Conservation (phyloP, 2,797 vertebrate genomes). For the Champsocephalus gunnari region DNA sequence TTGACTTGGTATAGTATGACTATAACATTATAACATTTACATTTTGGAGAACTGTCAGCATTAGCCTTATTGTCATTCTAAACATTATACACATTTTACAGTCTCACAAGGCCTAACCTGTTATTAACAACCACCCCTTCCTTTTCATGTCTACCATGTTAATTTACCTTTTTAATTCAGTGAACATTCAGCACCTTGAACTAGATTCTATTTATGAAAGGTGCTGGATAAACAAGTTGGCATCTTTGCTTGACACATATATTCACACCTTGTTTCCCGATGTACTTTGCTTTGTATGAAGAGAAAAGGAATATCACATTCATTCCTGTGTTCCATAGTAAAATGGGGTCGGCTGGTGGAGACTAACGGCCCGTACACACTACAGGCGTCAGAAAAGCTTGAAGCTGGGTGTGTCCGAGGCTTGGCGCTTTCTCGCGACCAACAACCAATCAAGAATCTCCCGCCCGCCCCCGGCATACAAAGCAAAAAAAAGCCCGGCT, state of each 20-base stretch:
- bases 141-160: neutral
- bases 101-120: neutral
- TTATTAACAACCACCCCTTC: neutral
- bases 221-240: neutral
- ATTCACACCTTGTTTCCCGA: neutral
- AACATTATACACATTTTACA: too few relatives aligned
- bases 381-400: too few relatives aligned
- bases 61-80: too few relatives aligned
- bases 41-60: too few relatives aligned
- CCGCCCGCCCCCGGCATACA: too few relatives aligned
- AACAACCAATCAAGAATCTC: too few relatives aligned
- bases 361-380: too few relatives aligned
- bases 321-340: neutral
- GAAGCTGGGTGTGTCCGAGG: too few relatives aligned
- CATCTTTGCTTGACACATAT: neutral
- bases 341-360: neutral
- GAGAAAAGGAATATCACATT: neutral
- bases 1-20: too few relatives aligned
- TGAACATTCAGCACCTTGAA: neutral
- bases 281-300: neutral
- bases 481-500: too few relatives aligned
- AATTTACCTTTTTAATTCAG: slow-evolving; percentile 1
- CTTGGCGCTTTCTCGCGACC: too few relatives aligned
- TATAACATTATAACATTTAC: too few relatives aligned
- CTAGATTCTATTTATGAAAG: neutral